These are phyloP conservation scores for Lysandra bellargus DNA, from an alignment of 2,888 invertebrate species.

Conservation along the genomic window DNA sequence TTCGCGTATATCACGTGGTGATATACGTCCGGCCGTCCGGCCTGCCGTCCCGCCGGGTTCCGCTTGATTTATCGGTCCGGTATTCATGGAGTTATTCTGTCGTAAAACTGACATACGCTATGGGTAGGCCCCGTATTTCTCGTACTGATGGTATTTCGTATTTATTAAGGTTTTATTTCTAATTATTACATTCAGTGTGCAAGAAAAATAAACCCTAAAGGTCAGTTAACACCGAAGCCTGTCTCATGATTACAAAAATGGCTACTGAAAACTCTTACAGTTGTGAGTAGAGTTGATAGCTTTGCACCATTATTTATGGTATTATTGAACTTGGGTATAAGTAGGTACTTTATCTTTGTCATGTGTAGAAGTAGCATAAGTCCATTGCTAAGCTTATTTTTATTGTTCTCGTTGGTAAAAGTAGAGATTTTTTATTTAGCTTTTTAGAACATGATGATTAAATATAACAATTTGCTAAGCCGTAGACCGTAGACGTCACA, in stretches of 20 bases:
- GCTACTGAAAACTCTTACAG: too few relatives aligned
- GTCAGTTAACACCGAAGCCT: too few relatives aligned
- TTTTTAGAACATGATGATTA: neutral
- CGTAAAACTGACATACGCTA: neutral
- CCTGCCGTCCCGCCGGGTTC: neutral
- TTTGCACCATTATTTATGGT: too few relatives aligned
- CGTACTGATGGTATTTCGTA: neutral
- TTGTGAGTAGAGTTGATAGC: too few relatives aligned
- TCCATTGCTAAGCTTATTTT: too few relatives aligned
- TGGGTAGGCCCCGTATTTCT: neutral
- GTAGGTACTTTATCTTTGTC: too few relatives aligned
- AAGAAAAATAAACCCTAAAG: neutral
- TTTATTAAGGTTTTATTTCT: neutral
- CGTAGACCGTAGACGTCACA: neutral
- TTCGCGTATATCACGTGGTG: constrained; percentile 16
- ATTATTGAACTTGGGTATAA: too few relatives aligned
- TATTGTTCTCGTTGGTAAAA: too few relatives aligned
- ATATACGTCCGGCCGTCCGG: neutral
- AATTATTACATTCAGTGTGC: neutral
- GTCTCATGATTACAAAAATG: too few relatives aligned
- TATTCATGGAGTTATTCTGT: constrained; percentile 16
- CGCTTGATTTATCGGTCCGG: constrained; percentile 14
- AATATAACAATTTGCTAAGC: constrained; percentile 1
- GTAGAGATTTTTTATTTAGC: too few relatives aligned
- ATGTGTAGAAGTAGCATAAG: too few relatives aligned